Conservation (phyloP, 2,888 invertebrate genomes). For the Portevinia maculata region DNA sequence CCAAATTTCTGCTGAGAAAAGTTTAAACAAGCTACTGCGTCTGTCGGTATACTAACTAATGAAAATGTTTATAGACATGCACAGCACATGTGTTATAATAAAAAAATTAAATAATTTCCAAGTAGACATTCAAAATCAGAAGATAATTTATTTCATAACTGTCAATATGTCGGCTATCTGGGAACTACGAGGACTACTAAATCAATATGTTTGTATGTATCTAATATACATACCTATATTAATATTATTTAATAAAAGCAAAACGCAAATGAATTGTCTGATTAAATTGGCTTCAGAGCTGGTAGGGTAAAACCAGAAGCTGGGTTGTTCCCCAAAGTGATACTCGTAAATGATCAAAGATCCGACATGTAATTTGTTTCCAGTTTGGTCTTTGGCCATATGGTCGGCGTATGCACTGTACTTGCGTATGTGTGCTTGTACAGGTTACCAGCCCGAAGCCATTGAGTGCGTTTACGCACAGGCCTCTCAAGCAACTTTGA, state of each 20-base stretch:
- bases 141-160: constrained; percentile 72
- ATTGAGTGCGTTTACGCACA: constrained; percentile 55
- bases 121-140: constrained; percentile 67
- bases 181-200: no score
- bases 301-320: constrained; percentile 72
- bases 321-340: constrained; percentile 47
- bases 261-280: constrained; percentile 44
- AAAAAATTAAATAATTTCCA: constrained; percentile 37
- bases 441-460: background rate
- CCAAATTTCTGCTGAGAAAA: constrained; percentile 25
- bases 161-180: constrained; percentile 58
- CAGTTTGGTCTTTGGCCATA: constrained; percentile 62
- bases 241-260: constrained; percentile 32
- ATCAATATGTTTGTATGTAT: no score
- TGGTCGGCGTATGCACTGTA: constrained; percentile 11
- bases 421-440: constrained; percentile 1
- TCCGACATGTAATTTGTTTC: constrained; percentile 71
- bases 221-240: constrained; percentile 46
- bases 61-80: constrained; percentile 26
- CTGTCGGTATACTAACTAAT: background rate
- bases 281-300: constrained; percentile 43
- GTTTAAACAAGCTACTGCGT: constrained; percentile 41
- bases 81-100: no score
- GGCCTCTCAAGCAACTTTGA: no score
- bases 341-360: constrained; percentile 71